Percentiles rank a stretch among this genome's conserved stretches.
These are phyloP conservation scores for Puffinus mauretanicus DNA, from an alignment of 2,113 vertebrate species.

Conservation along the genomic window DNA sequence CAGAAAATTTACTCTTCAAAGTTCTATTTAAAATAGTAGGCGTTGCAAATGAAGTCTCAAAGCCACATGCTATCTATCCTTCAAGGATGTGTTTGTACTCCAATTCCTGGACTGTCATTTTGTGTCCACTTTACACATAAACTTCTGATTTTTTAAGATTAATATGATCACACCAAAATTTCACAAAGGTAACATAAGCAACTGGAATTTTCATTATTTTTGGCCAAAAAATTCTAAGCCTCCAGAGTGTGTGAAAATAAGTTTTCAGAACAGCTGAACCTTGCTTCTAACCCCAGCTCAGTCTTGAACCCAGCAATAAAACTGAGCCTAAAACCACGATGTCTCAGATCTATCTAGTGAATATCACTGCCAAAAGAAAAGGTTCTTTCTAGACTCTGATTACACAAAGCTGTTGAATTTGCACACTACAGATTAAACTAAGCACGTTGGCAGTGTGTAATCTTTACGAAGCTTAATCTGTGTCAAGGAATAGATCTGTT, in stretches of 20 bases:
- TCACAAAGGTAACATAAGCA: not conserved
- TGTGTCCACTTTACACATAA: not conserved
- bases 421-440: not conserved
- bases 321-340: not conserved
- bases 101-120: not conserved
- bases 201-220: not conserved
- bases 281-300: not conserved
- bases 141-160: not conserved
- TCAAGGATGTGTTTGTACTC: not conserved
- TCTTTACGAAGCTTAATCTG: not conserved
- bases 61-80: not conserved
- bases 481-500: not conserved
- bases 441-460: accelerated
- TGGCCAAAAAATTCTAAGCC: not conserved
- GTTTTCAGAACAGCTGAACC: not conserved
- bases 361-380: not conserved
- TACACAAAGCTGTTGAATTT: not conserved
- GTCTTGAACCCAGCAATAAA: not conserved
- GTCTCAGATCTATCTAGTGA: not conserved
- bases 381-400: not conserved
- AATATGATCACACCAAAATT: not conserved
- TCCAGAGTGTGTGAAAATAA: not conserved
- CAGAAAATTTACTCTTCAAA: not conserved
- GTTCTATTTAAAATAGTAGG: not conserved
- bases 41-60: not conserved